Percentiles rank a stretch among this genome's conserved stretches.
Evolutionary conservation across 2,888 invertebrate species (phyloP).

Genomic region (Scrobipalpa costella): DNA sequence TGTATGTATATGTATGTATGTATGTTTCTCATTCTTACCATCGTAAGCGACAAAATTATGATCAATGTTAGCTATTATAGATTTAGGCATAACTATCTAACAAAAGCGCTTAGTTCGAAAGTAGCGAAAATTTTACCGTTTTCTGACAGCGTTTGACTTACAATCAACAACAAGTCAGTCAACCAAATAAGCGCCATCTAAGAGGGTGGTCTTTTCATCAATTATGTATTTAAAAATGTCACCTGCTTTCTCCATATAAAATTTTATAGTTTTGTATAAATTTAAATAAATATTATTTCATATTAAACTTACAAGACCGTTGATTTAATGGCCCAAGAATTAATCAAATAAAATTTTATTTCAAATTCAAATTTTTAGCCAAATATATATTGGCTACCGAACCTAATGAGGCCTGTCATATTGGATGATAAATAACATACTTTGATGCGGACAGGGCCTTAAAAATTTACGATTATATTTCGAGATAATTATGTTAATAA

Average conservation of each 20-base stretch:
- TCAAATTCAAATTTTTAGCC: conserved; percentile 9
- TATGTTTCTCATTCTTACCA: too few species aligned
- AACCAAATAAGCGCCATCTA: not conserved
- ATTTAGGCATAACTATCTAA: too few species aligned
- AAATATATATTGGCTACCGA: conserved; percentile 19
- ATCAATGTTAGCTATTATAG: too few species aligned
- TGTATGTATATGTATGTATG: too few species aligned
- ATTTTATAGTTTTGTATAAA: conserved; percentile 14
- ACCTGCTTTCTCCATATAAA: conserved; percentile 12
- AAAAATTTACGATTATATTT: conserved; percentile 31
- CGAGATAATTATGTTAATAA: conserved; percentile 32
- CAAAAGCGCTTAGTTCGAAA: too few species aligned
- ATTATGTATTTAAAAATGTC: conserved; percentile 6
- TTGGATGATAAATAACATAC: conserved; percentile 27
- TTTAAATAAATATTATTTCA: not conserved
- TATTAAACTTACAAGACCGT: not conserved
- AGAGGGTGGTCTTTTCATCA: conserved; percentile 16
- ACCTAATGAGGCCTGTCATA: conserved; percentile 13
- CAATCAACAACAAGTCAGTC: not conserved
- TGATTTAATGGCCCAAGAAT: conserved; percentile 5
- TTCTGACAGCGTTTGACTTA: not conserved
- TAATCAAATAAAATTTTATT: conserved; percentile 15
- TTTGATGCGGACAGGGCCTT: conserved; percentile 19
- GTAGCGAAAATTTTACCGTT: too few species aligned
- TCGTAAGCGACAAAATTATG: too few species aligned